Evolutionary conservation across 2,888 invertebrate species (phyloP).

Genomic region (Hartigia nigra): DNA sequence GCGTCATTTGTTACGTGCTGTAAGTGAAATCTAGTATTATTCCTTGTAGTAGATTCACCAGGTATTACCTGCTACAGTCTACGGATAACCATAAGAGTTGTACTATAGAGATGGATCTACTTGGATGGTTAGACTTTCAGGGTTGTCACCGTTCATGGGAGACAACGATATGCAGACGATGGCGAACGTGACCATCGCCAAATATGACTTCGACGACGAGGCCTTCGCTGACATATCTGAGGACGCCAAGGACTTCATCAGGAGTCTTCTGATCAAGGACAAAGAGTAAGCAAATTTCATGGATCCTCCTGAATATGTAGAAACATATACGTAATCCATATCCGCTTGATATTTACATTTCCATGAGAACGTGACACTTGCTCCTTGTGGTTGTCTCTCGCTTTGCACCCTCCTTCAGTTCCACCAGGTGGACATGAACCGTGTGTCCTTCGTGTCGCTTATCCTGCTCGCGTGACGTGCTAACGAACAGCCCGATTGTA

Average conservation of each 20-base stretch:
- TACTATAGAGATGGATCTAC: neutral
- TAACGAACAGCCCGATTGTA: conserved; percentile 6
- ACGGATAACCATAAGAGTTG: neutral
- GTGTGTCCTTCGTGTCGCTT: neutral
- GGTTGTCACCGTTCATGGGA: conserved; percentile 98
- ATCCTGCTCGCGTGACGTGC: conserved; percentile 1
- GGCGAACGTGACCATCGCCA: conserved; percentile 97
- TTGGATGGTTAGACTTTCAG: conserved; percentile 78
- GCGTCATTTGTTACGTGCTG: conserved; percentile 98
- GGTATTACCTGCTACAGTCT: neutral
- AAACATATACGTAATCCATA: neutral
- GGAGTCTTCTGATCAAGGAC: conserved; percentile 90
- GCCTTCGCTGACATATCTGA: conserved; percentile 95
- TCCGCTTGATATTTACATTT: neutral
- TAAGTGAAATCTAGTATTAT: conserved; percentile 72
- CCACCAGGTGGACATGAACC: neutral
- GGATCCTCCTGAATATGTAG: neutral
- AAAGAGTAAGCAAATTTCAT: conserved; percentile 78
- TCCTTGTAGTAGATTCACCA: neutral
- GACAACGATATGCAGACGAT: conserved; percentile 97
- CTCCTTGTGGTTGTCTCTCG: neutral
- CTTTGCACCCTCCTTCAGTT: neutral
- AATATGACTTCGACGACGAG: conserved; percentile 98
- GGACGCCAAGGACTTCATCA: conserved; percentile 96
- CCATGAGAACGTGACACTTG: neutral